These are phyloP conservation scores for Forbesichthys agassizii DNA, from an alignment of 2,113 vertebrate genomes.

Conservation along the genomic window DNA sequence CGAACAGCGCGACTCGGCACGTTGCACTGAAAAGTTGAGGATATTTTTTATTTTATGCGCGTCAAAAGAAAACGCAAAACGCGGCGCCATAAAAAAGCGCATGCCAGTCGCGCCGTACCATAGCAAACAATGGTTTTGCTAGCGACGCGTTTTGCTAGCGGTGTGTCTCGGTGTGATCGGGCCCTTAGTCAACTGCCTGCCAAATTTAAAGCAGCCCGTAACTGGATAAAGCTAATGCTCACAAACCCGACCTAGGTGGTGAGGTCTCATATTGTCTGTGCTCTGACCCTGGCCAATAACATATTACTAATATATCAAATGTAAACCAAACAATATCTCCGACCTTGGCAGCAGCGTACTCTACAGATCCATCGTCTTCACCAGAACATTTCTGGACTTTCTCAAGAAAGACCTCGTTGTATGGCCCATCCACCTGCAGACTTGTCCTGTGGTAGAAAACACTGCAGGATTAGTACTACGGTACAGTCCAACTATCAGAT, in stretches of 20 bases:
- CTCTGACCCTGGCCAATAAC: too few species aligned
- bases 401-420: conserved; percentile 88
- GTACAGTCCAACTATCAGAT: not conserved
- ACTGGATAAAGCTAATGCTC: too few species aligned
- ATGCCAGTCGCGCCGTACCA: too few species aligned
- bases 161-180: too few species aligned
- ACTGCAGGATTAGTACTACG: not conserved
- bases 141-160: too few species aligned
- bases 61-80: too few species aligned
- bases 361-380: conserved; percentile 90
- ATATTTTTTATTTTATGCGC: not conserved
- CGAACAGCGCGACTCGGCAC: not conserved
- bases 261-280: too few species aligned
- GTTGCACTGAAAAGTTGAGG: not conserved
- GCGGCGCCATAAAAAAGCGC: too few species aligned
- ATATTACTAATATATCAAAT: not conserved
- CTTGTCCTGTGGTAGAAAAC: conserved; percentile 70
- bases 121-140: too few species aligned
- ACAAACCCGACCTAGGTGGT: too few species aligned
- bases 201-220: too few species aligned
- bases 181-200: too few species aligned
- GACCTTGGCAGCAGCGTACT: conserved; percentile 89
- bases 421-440: conserved; percentile 91
- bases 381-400: conserved; percentile 84
- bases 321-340: not conserved